Conservation (phyloP, 2,888 invertebrate genomes). For the Cephus pygmeus region DNA sequence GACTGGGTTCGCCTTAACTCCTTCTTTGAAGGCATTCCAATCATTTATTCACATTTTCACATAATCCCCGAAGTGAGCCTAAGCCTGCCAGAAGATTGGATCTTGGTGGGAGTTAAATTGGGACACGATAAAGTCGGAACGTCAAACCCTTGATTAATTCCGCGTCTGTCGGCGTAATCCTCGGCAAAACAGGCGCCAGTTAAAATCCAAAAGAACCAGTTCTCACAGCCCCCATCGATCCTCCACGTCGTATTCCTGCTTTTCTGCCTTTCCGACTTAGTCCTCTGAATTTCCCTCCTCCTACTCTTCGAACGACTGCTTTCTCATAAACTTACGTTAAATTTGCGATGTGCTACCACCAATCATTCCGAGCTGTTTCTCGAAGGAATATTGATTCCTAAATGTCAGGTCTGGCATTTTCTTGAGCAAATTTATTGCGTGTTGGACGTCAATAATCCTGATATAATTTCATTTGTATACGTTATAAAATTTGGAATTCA, state of each 20-base stretch:
- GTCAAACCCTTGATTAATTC: slow-evolving; percentile 7
- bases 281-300: neutral
- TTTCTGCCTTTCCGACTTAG: neutral
- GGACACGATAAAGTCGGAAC: slow-evolving; percentile 7
- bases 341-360: neutral
- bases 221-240: neutral
- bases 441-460: neutral
- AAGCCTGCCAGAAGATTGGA: slow-evolving; percentile 5
- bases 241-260: neutral
- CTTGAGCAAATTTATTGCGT: neutral
- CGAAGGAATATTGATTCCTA: neutral
- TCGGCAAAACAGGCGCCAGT: neutral
- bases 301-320: neutral
- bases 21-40: neutral
- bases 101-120: slow-evolving; percentile 5
- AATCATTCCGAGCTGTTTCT: neutral
- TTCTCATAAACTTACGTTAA: neutral
- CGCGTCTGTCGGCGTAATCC: neutral
- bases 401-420: neutral
- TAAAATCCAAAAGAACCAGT: slow-evolving; percentile 1
- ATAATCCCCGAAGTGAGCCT: slow-evolving; percentile 1
- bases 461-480: neutral
- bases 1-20: neutral
- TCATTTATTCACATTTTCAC: slow-evolving; percentile 3
- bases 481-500: neutral